Base-by-base conservation (phyloP, 2,113 vertebrate genomes). In the Calyptomena viridis region DNA sequence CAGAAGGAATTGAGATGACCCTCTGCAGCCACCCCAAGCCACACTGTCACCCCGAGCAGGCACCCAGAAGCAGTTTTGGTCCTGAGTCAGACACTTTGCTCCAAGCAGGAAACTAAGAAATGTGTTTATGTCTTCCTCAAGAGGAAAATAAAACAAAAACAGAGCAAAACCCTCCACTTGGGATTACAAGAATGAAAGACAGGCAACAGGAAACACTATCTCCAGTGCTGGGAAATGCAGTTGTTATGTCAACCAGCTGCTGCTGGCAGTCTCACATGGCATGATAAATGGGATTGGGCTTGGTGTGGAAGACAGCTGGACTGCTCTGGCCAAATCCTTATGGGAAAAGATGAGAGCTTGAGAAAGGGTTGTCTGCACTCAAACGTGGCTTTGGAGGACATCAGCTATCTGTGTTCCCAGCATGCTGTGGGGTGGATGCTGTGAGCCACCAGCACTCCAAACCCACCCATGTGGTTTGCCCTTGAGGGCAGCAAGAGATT, bases 241-340 rank as follows among this genome's bases (percentile, higher is more conserved):
- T 95, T 95, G 91, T 96, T 90, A 90, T 47, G 50, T 95, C 91
- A 97, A 96, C 90, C 11, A 95, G 91, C 84, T 93, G 89, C 93
- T 31, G 22, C 73, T 46, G 5, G 81, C 78, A 47, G 94, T 83
- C 86, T 68, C n/a, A 49, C 72, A 53, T 35, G n/a, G 68, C 14
- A 6, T 74, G 94, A 95, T 95, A 95, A 95, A 91, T 86, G 46
- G 74, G 85, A 94, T 67, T 7, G 7, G 78, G 69, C 91, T 90
- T 63, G 69, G 84, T 31, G 8, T 73, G 46, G 47, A 86, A 59
- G 71, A 10, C 31, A 21, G 59, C 42, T 77, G 14, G 55, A 60
- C 42, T 79, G 50, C 0, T 0, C n/a, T 4, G 7, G 18, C 25
- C 37, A 74, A 56, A 59, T 62, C 69, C 39, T 66, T 69, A 28